phyloP scores from a whole-genome alignment of 2,888 invertebrate genomes.

The Clunio marinus region DNA sequence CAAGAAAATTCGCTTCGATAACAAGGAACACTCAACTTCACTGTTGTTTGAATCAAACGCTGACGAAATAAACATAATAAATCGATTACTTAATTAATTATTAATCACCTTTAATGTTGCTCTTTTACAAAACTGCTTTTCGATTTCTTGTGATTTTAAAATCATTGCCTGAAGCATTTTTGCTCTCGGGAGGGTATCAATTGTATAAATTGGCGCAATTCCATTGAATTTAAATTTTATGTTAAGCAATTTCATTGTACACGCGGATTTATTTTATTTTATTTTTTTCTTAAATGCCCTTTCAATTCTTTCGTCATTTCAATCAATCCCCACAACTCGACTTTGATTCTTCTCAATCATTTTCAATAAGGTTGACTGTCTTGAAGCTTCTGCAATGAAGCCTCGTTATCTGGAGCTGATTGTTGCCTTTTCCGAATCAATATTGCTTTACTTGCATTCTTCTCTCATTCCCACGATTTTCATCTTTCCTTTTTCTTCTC shows the following conservation, averaged over 20 bases:
- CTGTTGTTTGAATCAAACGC: neutral
- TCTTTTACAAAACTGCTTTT: neutral
- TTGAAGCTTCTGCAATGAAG: conserved; percentile 1
- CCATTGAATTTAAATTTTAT: conserved; percentile 36
- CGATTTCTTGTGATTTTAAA: neutral
- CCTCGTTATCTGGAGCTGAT: conserved; percentile 16
- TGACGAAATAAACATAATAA: too few relatives aligned
- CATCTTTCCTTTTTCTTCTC: conserved; percentile 24
- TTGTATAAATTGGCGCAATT: conserved; percentile 23
- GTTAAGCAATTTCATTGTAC: conserved; percentile 33
- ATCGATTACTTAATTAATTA: conserved; percentile 37
- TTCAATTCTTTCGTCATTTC: conserved; percentile 30
- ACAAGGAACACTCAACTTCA: neutral
- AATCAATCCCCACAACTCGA: conserved; percentile 25
- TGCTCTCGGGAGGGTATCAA: conserved; percentile 3
- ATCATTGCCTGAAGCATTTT: neutral
- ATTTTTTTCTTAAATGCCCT: conserved; percentile 18
- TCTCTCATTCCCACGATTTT: conserved; percentile 37
- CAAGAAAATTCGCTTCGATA: neutral
- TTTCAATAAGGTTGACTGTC: conserved; percentile 26
- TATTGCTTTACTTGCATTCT: conserved; percentile 26
- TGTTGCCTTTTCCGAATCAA: neutral
- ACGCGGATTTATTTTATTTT: conserved; percentile 25
- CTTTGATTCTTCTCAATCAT: conserved; percentile 29
- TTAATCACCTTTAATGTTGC: conserved; percentile 29